phyloP scores from a whole-genome alignment of 2,888 invertebrate genomes.

The Dascillus cervinus region DNA sequence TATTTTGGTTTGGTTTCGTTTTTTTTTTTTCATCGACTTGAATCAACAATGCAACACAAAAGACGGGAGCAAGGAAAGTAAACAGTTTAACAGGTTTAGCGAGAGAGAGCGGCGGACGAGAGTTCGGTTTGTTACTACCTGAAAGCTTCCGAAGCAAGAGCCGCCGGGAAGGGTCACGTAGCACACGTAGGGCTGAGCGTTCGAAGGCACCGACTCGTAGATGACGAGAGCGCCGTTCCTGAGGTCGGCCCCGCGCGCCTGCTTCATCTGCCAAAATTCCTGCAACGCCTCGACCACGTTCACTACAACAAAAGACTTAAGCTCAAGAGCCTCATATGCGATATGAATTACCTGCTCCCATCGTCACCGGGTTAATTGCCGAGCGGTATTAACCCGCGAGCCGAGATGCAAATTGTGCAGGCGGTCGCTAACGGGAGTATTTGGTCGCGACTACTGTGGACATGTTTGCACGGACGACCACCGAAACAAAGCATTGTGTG shows the following conservation, averaged over 20 bases:
- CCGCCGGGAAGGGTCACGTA: conserved; percentile 92
- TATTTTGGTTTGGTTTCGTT: too few relatives aligned
- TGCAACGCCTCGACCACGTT: conserved; percentile 94
- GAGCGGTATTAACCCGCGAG: conserved; percentile 8
- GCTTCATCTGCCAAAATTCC: conserved; percentile 97
- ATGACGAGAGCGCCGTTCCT: conserved; percentile 87
- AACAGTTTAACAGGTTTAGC: conserved; percentile 13
- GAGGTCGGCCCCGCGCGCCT: conserved; percentile 75
- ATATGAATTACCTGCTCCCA: conserved; percentile 20
- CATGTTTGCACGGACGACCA: conserved; percentile 22
- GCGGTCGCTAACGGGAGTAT: conserved; percentile 18
- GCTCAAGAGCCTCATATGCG: conserved; percentile 10
- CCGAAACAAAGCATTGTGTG: conserved; percentile 29
- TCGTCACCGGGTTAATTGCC: conserved; percentile 11
- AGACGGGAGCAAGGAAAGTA: conserved; percentile 8
- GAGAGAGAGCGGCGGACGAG: conserved; percentile 6
- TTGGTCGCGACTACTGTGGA: conserved; percentile 21
- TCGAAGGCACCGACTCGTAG: conserved; percentile 89
- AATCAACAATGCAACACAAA: conserved; percentile 5
- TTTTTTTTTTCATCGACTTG: conserved; percentile 1
- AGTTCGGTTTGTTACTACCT: conserved; percentile 38
- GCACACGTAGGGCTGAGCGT: conserved; percentile 87
- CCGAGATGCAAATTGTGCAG: conserved; percentile 12
- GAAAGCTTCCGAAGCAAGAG: conserved; percentile 92
- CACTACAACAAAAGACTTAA: conserved; percentile 49